Conservation (phyloP, 2,113 vertebrate species). For the Pygoscelis adeliae region DNA sequence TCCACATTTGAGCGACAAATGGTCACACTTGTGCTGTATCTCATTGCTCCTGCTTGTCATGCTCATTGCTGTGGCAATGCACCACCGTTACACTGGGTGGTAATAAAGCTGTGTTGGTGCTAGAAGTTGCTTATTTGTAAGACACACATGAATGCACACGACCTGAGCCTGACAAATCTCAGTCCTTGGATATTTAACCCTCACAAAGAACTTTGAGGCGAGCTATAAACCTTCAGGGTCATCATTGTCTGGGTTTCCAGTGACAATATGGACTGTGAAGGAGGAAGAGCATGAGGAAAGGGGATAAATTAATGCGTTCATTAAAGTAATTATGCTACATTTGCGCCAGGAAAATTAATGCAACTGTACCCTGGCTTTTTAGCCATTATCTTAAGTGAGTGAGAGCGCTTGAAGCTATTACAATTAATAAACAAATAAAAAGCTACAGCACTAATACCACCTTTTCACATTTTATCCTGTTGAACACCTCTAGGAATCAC, state of each 20-base stretch:
- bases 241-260: neutral
- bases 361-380: neutral
- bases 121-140: neutral
- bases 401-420: neutral
- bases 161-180: neutral
- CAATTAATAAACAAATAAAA: conserved; percentile 32
- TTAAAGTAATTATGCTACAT: conserved; percentile 8
- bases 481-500: neutral
- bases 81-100: neutral
- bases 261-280: neutral
- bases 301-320: neutral
- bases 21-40: neutral
- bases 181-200: neutral
- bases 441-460: neutral
- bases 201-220: neutral
- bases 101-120: neutral
- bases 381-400: neutral
- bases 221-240: neutral
- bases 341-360: neutral
- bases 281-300: neutral
- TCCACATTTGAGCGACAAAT: neutral
- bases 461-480: neutral
- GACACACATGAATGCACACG: neutral
- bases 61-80: neutral
- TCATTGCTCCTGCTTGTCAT: neutral